phyloP scores from a whole-genome alignment of 2,888 invertebrate species.

The Drosophila leonis region DNA sequence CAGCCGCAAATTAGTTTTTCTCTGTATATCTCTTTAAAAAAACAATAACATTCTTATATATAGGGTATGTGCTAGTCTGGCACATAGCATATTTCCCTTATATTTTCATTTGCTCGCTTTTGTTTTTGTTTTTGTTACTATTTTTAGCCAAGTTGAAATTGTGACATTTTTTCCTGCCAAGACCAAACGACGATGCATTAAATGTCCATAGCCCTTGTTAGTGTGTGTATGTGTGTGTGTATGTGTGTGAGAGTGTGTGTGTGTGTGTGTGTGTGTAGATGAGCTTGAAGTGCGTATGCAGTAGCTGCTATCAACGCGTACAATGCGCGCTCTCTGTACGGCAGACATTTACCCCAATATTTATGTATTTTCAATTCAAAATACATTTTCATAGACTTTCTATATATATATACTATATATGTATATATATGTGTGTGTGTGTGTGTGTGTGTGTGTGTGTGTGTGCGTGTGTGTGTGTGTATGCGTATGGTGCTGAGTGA shows the following conservation, averaged over 20 bases:
- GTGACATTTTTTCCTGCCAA: conserved; percentile 73
- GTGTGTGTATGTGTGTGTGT: background rate
- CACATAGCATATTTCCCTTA: conserved; percentile 9
- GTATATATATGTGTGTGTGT: conserved; percentile 15
- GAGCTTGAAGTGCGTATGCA: conserved; percentile 19
- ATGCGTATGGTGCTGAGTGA: conserved; percentile 52
- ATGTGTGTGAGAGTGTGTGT: background rate
- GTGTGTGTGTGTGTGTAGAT: conserved; percentile 10
- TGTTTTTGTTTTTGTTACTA: conserved; percentile 52
- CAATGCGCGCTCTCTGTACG: conserved; percentile 38
- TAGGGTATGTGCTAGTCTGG: conserved; percentile 18
- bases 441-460: conserved; percentile 10
- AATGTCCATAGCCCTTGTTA: conserved; percentile 38
- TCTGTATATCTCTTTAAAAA: background rate
- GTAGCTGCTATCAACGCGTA: conserved; percentile 42
- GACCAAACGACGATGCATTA: conserved; percentile 40
- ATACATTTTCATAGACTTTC: conserved; percentile 37
- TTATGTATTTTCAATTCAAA: conserved; percentile 69
- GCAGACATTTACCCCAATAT: conserved; percentile 43
- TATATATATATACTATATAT: conserved; percentile 12
- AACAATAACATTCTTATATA: background rate
- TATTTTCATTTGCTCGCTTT: conserved; percentile 9
- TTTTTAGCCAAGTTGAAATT: conserved; percentile 77
- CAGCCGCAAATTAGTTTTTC: background rate
- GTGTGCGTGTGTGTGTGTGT: conserved; percentile 28